phyloP scores from a whole-genome alignment of 2,113 vertebrate species.

The Microcebus lehilahytsara region DNA sequence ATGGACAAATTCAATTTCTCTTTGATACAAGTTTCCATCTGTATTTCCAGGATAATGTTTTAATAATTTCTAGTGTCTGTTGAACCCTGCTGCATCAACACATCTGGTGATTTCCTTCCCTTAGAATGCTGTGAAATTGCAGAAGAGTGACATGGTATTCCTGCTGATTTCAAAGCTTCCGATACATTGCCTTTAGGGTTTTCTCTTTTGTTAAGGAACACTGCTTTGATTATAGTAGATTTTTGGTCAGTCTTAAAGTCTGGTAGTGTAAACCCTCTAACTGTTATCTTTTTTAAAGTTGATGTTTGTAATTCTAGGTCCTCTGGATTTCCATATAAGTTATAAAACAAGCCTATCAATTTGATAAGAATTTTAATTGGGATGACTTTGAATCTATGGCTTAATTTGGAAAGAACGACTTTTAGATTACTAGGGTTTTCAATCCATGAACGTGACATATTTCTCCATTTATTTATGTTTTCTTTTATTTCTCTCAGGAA shows the following conservation, averaged over 20 bases:
- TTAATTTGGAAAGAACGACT: neutral
- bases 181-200: neutral
- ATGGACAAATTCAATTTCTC: conserved; percentile 82
- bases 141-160: conserved; percentile 60
- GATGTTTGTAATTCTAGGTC: neutral
- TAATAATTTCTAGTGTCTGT: conserved; percentile 57
- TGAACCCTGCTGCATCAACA: neutral
- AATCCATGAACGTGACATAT: neutral
- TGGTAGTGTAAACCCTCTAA: neutral
- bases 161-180: conserved; percentile 75
- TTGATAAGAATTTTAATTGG: neutral
- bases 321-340: conserved; percentile 27
- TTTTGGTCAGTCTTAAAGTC: neutral
- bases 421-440: neutral
- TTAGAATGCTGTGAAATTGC: conserved; percentile 29
- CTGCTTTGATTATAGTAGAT: neutral
- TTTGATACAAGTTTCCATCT: conserved; percentile 75
- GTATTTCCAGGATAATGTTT: conserved; percentile 81
- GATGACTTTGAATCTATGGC: neutral
- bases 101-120: neutral
- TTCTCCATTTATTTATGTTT: neutral
- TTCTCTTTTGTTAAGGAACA: neutral
- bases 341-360: neutral
- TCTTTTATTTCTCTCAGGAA: conserved; percentile 4
- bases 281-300: conserved; percentile 5